phyloP scores from a whole-genome alignment of 2,797 vertebrate genomes.

The Percopsis omiscomaycus region DNA sequence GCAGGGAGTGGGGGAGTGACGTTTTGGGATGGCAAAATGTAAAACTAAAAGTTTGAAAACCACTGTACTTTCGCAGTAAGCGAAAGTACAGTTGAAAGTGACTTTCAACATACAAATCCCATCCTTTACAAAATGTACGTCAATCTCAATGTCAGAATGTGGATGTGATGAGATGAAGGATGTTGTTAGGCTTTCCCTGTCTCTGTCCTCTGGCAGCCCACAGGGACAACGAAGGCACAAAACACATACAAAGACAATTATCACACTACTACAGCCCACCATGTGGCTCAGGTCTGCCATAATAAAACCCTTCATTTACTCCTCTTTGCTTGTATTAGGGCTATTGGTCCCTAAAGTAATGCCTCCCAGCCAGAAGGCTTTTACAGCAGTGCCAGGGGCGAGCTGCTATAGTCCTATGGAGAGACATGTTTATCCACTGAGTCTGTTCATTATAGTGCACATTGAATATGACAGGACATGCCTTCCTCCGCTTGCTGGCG shows the following conservation, averaged over 20 bases:
- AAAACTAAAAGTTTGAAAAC: too few relatives aligned
- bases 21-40: too few relatives aligned
- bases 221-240: conserved; percentile 80
- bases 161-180: conserved; percentile 50
- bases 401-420: conserved; percentile 13
- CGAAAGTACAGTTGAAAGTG: too few relatives aligned
- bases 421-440: conserved; percentile 39
- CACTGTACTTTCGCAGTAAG: too few relatives aligned
- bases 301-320: background rate
- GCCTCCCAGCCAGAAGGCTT: conserved; percentile 1
- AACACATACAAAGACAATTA: conserved; percentile 63
- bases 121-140: too few relatives aligned
- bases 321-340: background rate
- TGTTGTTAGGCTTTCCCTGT: conserved; percentile 45
- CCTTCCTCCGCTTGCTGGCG: conserved; percentile 46
- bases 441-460: conserved; percentile 81
- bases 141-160: conserved; percentile 10
- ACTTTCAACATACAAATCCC: too few relatives aligned
- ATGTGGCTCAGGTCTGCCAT: conserved; percentile 19
- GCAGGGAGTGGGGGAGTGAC: too few relatives aligned
- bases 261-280: conserved; percentile 25
- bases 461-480: conserved; percentile 72
- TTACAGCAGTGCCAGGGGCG: conserved; percentile 11
- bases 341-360: background rate
- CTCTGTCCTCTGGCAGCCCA: conserved; percentile 62